Evolutionary conservation across 2,113 vertebrate genomes (phyloP), one percentile per base, ranked within the genome.

Genomic region (Calyptomena viridis): DNA sequence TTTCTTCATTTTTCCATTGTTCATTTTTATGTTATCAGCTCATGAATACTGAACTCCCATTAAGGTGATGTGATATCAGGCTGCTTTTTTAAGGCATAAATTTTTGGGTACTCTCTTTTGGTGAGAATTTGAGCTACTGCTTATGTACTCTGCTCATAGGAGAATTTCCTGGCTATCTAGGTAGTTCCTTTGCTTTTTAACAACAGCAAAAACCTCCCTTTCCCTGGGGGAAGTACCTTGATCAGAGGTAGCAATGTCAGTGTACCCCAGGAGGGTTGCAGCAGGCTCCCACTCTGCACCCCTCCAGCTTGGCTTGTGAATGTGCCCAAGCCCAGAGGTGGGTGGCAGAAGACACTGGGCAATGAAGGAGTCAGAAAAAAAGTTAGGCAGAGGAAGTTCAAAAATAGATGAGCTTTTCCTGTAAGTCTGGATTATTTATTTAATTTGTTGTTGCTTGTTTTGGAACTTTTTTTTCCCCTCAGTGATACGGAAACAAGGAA

Each of bases 381-480:
- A 91, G 67, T 56, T 47, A 49, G 60, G 69, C 80, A 96, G 63
- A 95, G 95, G 96, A 97, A 97, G 90, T 96, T 87, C 87, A 92
- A 93, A 96, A 97, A 97, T 97, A 97, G 77, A 78, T 1, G 5
- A 52, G 75, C 60, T 93, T 94, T 97, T 97, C 97, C 95, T 94
- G 88, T 95, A 92, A 92, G 76, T 72, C 81, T 90, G 93, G 22
- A 47, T 88, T 89, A 72, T 78, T 94, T 94, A 72, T 76, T 90
- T 87, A 79, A 72, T 93, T 93, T 2, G 4, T 30, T 83, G 80
- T 18, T 87, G 42, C 5, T 92, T 46, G 3, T 88, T 93, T 90
- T 35, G 2, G 37, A 58, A 77, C 56, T 49, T 40, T 47, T 37
- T 37, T 10, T 3, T 3, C 8, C 37, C 4, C 23, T 75, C 52